Evolutionary conservation across 2,113 vertebrate species (phyloP).

Genomic region (Pelusios castaneus): DNA sequence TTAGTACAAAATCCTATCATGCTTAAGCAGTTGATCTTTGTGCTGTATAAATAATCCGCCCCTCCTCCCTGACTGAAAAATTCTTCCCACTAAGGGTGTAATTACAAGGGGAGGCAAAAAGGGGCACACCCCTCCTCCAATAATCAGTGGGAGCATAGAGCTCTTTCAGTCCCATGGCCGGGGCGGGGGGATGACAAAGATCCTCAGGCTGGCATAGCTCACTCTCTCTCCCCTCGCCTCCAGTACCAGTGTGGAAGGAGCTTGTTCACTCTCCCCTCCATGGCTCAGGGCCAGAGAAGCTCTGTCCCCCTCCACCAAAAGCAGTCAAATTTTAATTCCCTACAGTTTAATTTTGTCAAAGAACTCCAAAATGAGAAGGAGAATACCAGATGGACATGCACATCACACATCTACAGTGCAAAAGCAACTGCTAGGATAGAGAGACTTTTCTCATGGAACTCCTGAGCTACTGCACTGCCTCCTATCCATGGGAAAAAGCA

Average conservation of each 20-base stretch:
- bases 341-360: background rate
- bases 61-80: background rate
- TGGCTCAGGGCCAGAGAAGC: no score
- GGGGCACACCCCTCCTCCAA: no score
- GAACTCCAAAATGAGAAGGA: background rate
- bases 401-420: background rate
- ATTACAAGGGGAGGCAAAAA: no score
- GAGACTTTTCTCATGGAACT: background rate
- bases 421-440: background rate
- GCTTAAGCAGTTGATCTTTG: background rate
- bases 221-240: no score
- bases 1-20: background rate
- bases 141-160: no score
- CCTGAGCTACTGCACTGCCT: background rate
- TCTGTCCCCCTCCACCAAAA: no score
- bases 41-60: background rate
- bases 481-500: background rate
- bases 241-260: no score
- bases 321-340: background rate
- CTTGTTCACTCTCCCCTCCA: no score
- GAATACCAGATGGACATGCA: rapidly evolving
- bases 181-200: no score
- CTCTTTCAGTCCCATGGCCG: no score
- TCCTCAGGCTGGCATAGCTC: no score
- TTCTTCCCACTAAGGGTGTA: background rate